Percentiles rank a stretch among this genome's conserved stretches.
Conservation (phyloP, 2,797 vertebrate genomes). For the Spinus pinus region DNA sequence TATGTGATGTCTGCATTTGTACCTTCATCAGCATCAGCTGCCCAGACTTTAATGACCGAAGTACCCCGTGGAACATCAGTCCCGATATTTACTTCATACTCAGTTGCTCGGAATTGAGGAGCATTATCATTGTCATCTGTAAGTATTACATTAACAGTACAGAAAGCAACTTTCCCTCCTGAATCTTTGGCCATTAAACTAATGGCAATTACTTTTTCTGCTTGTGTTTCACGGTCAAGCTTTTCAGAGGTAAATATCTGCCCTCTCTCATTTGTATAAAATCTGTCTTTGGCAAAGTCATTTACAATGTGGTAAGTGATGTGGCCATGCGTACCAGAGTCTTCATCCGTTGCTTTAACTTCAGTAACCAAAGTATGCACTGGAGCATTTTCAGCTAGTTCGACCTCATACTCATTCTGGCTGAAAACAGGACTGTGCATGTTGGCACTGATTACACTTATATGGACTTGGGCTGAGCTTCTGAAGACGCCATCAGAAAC, state of each 20-base stretch:
- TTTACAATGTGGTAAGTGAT: constrained; percentile 92
- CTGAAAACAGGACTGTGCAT: constrained; percentile 90
- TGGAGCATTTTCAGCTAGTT: constrained; percentile 91
- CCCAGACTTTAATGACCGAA: constrained; percentile 86
- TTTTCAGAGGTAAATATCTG: constrained; percentile 89
- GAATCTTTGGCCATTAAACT: constrained; percentile 91
- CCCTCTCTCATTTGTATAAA: constrained; percentile 87
- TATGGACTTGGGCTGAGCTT: constrained; percentile 82
- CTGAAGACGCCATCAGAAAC: constrained; percentile 96
- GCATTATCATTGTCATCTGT: constrained; percentile 96
- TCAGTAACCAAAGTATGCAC: constrained; percentile 86
- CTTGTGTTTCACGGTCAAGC: constrained; percentile 89
- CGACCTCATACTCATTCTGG: constrained; percentile 91
- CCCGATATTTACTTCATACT: constrained; percentile 88
- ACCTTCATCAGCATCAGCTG: constrained; percentile 94
- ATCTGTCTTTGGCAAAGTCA: constrained; percentile 92
- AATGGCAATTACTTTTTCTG: constrained; percentile 91
- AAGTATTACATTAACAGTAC: constrained; percentile 91
- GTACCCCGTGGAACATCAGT: constrained; percentile 88
- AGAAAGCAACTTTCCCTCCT: constrained; percentile 94
- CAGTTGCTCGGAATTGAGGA: constrained; percentile 92
- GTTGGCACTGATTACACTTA: constrained; percentile 88
- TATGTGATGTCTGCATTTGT: constrained; percentile 94
- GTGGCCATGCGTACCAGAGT: constrained; percentile 85
- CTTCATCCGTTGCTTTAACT: constrained; percentile 87